A percentile compares a stretch with the other conserved stretches of the same genome.
phyloP scores from a whole-genome alignment of 2,888 invertebrate species.

The Amphipoea oculea region DNA sequence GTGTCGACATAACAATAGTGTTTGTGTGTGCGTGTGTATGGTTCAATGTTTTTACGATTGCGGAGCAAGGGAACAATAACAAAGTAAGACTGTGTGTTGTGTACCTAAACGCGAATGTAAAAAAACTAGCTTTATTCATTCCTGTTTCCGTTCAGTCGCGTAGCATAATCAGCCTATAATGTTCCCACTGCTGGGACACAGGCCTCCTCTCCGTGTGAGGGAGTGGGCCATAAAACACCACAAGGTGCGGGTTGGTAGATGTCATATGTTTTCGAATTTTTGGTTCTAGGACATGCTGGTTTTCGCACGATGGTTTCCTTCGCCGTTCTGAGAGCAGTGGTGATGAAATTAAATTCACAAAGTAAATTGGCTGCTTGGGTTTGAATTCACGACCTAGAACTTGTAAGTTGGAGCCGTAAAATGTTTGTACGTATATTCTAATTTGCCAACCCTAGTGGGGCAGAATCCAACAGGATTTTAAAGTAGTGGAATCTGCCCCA shows the following conservation, averaged over 20 bases:
- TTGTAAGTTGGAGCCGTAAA: too few relatives aligned
- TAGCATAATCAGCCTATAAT: background rate
- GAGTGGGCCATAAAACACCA: background rate
- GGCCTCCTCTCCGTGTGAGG: background rate
- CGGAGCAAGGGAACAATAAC: slow-evolving; percentile 7
- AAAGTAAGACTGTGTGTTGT: slow-evolving; percentile 14
- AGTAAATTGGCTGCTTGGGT: too few relatives aligned
- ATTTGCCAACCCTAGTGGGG: too few relatives aligned
- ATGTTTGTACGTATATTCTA: too few relatives aligned
- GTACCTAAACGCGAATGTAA: background rate
- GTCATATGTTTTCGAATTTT: background rate
- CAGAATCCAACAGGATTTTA: too few relatives aligned
- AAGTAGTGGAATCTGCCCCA: too few relatives aligned
- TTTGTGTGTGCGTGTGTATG: slow-evolving; percentile 17
- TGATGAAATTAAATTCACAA: too few relatives aligned
- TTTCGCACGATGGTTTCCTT: background rate
- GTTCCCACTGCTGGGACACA: background rate
- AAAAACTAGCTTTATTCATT: background rate
- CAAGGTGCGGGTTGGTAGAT: background rate
- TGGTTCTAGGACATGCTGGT: background rate
- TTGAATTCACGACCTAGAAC: too few relatives aligned
- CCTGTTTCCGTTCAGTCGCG: background rate
- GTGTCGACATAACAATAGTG: slow-evolving; percentile 38
- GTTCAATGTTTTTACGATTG: slow-evolving; percentile 54
- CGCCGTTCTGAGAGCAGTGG: too few relatives aligned